phyloP scores from a whole-genome alignment of 2,888 invertebrate species.

The Eristalinus sepulchralis region DNA sequence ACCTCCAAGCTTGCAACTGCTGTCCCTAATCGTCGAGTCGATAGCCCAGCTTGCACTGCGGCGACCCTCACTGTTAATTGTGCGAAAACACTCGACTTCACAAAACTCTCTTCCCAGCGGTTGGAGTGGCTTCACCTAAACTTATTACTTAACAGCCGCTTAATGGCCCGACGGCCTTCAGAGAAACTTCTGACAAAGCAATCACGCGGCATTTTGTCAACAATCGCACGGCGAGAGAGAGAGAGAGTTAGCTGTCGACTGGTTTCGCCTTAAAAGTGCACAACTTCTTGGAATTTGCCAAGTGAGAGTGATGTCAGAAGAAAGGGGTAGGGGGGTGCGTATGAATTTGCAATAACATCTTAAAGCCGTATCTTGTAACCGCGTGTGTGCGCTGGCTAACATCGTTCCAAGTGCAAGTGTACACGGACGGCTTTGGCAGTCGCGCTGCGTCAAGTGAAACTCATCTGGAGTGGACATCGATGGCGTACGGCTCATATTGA shows the following conservation, averaged over 20 bases:
- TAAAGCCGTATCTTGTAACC: not conserved
- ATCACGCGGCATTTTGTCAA: not conserved
- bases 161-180: constrained; percentile 7
- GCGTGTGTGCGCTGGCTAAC: not conserved
- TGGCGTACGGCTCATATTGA: not conserved
- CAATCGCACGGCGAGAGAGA: not conserved
- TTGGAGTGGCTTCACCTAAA: not conserved
- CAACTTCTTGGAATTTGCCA: not conserved
- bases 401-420: constrained; percentile 4
- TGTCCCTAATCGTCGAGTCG: not conserved
- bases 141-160: constrained; percentile 8
- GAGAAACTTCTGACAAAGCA: constrained; percentile 2
- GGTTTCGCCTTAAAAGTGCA: not conserved
- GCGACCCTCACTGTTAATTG: not conserved
- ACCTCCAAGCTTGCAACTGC: not conserved
- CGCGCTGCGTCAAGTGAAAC: constrained; percentile 17
- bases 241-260: not conserved
- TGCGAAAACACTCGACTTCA: not conserved
- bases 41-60: not conserved
- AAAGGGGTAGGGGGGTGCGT: too few relatives aligned
- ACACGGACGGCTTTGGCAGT: not conserved
- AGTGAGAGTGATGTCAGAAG: not conserved
- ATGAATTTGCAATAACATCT: not conserved
- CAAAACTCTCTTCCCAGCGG: constrained; percentile 8
- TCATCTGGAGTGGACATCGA: not conserved